phyloP scores from a whole-genome alignment of 2,113 vertebrate genomes.

The Hyaena hyaena region DNA sequence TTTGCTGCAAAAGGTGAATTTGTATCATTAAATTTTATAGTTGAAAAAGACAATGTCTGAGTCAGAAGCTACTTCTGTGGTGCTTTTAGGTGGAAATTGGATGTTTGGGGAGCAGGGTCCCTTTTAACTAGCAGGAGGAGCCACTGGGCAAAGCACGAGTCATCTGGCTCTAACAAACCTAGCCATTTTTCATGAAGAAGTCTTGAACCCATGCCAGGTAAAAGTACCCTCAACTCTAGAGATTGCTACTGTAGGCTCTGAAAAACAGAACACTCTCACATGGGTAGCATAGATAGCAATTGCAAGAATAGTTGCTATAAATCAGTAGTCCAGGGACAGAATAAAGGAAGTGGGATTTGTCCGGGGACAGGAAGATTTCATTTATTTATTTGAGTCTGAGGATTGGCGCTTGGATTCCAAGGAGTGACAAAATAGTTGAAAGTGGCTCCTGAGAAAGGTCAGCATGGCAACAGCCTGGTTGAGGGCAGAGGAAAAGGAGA shows the following conservation, averaged over 20 bases:
- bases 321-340: background rate
- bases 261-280: background rate
- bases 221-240: background rate
- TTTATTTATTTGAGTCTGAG: background rate
- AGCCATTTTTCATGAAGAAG: background rate
- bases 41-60: background rate
- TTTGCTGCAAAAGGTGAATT: background rate
- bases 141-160: background rate
- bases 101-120: background rate
- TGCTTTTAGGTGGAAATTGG: background rate
- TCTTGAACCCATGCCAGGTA: background rate
- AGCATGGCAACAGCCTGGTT: accelerated
- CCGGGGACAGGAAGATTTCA: background rate
- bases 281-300: background rate
- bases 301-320: background rate
- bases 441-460: background rate
- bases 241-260: background rate
- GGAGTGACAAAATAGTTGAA: background rate
- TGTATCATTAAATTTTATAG: background rate
- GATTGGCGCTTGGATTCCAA: background rate
- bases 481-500: background rate
- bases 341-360: background rate
- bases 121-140: background rate
- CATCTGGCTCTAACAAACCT: background rate
- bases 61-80: background rate